Percentiles rank a stretch among this genome's conserved stretches.
Evolutionary conservation across 2,797 vertebrate genomes (phyloP).

Genomic region (Hafferia zeledoni): DNA sequence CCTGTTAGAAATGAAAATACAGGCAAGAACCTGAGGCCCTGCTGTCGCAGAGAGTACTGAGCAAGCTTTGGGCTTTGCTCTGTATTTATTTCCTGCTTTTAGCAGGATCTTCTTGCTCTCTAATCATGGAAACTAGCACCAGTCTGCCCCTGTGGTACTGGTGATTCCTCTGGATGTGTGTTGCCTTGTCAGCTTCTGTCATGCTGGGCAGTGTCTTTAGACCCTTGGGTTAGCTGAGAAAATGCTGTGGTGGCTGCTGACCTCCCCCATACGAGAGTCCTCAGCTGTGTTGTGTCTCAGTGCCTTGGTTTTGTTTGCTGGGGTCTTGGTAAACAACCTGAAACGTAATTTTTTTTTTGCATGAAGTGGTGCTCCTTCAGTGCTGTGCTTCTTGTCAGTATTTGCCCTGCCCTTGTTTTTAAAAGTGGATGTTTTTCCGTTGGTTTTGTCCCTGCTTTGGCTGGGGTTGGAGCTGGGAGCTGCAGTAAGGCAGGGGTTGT

Average conservation of each 20-base stretch:
- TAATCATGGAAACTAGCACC: accelerated
- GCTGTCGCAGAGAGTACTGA: neutral
- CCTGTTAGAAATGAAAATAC: neutral
- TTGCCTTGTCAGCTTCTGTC: neutral
- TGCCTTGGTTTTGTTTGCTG: neutral
- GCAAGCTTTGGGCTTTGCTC: neutral
- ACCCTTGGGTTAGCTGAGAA: neutral
- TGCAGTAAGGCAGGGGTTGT: accelerated
- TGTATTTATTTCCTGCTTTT: neutral
- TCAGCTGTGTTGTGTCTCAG: neutral
- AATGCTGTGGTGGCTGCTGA: accelerated
- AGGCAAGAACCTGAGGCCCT: neutral
- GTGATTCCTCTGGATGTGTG: accelerated
- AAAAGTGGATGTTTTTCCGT: neutral
- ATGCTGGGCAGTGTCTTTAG: neutral
- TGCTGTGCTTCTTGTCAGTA: neutral
- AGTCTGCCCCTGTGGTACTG: neutral
- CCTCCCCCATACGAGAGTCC: accelerated
- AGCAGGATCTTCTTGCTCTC: neutral
- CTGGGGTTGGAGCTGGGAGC: neutral
- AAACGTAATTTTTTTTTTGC: neutral
- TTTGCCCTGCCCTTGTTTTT: neutral
- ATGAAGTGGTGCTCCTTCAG: neutral
- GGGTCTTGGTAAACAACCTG: neutral
- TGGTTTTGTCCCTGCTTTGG: neutral